Evolutionary conservation across 2,888 invertebrate genomes (phyloP).

Genomic region (Lasioglossum pauxillum): DNA sequence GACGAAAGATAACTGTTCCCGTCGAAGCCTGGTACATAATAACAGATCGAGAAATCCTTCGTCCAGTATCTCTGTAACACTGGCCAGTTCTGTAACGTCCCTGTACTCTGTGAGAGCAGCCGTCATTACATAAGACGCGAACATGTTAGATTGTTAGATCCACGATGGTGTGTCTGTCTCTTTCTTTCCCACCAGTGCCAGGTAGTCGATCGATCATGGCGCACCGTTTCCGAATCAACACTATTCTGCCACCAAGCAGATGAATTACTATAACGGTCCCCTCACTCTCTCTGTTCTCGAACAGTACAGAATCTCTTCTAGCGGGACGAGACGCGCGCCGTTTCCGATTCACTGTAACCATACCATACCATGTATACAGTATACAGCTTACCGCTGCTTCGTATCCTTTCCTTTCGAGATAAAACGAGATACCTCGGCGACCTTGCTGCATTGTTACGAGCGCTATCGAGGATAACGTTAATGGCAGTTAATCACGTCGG

Average conservation of each 20-base stretch:
- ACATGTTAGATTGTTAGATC: constrained; percentile 55
- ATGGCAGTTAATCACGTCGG: constrained; percentile 50
- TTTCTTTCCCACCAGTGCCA: background rate
- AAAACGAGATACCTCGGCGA: constrained; percentile 44
- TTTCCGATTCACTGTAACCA: constrained; percentile 24
- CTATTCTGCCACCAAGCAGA: constrained; percentile 37
- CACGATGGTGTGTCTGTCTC: constrained; percentile 17
- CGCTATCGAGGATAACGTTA: constrained; percentile 48
- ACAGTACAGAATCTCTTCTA: background rate
- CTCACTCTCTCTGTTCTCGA: background rate
- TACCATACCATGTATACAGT: background rate
- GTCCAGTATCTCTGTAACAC: background rate
- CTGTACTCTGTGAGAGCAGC: constrained; percentile 4
- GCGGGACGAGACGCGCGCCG: background rate
- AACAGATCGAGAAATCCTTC: background rate
- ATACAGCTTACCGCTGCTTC: background rate
- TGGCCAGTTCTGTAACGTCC: background rate
- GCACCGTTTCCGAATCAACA: constrained; percentile 19
- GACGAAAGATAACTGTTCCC: background rate
- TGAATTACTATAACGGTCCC: constrained; percentile 56
- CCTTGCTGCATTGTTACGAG: constrained; percentile 57
- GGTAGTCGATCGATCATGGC: constrained; percentile 27
- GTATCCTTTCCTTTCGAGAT: constrained; percentile 42
- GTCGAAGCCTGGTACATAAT: background rate
- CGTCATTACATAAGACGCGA: constrained; percentile 51